phyloP scores from a whole-genome alignment of 2,113 vertebrate genomes.

The Sinocyclocheilus anshuiensis region DNA sequence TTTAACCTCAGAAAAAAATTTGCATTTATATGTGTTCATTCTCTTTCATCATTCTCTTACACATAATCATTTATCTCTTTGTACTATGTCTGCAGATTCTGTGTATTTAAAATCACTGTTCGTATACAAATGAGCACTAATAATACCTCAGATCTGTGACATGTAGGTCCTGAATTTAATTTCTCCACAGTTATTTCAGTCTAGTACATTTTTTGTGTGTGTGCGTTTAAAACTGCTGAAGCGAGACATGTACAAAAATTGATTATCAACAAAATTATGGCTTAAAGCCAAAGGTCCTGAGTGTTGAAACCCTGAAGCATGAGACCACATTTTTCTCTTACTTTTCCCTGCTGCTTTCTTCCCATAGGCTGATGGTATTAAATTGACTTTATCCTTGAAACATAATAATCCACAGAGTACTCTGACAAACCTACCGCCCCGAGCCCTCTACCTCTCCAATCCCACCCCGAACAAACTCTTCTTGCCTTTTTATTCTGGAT shows the following conservation, averaged over 20 bases:
- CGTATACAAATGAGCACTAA: background rate
- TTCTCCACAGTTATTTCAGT: background rate
- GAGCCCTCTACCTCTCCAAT: slow-evolving; percentile 29
- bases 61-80: background rate
- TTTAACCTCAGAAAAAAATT: slow-evolving; percentile 15
- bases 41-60: background rate
- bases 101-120: background rate
- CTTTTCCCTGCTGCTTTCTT: slow-evolving; percentile 65
- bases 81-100: background rate
- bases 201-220: slow-evolving; percentile 31
- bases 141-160: background rate
- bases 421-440: slow-evolving; percentile 52
- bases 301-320: slow-evolving; percentile 44
- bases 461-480: background rate
- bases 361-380: slow-evolving; percentile 72
- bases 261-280: slow-evolving; percentile 72
- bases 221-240: slow-evolving; percentile 39
- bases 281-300: slow-evolving; percentile 67
- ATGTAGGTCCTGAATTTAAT: background rate
- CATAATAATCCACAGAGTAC: slow-evolving; percentile 68
- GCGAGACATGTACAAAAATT: slow-evolving; percentile 35
- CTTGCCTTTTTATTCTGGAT: slow-evolving; percentile 13
- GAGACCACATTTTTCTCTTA: slow-evolving; percentile 44
- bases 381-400: slow-evolving; percentile 74
- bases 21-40: background rate